Percentiles rank a stretch among this genome's conserved stretches.
Evolutionary conservation across 2,113 vertebrate species (phyloP).

Genomic region (Proteles cristata): DNA sequence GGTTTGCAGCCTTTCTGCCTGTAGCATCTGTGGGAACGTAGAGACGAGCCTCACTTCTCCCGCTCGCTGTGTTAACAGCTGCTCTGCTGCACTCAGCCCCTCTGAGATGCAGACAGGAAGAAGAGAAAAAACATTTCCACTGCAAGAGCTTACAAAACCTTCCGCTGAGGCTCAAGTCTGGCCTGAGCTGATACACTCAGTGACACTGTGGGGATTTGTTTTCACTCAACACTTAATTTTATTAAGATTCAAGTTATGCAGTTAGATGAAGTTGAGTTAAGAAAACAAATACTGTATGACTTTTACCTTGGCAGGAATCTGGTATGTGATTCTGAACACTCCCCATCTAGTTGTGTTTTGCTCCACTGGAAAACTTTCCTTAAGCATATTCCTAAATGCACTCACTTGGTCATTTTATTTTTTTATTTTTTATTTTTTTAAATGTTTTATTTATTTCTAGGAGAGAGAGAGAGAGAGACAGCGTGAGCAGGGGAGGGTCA

Average conservation of each 20-base stretch:
- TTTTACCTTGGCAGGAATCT: slow-evolving; percentile 60
- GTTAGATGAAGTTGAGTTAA: slow-evolving; percentile 39
- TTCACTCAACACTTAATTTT: slow-evolving; percentile 75
- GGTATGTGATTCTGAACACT: neutral
- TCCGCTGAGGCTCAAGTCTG: slow-evolving; percentile 70
- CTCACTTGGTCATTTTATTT: slow-evolving; percentile 6
- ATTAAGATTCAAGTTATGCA: slow-evolving; percentile 66
- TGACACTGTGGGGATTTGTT: slow-evolving; percentile 69
- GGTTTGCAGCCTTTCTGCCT: neutral
- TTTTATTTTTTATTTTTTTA: no score
- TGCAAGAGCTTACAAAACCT: slow-evolving; percentile 71
- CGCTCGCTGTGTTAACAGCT: slow-evolving; percentile 61
- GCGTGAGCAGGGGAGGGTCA: no score
- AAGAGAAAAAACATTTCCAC: slow-evolving; percentile 69
- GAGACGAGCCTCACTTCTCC: slow-evolving; percentile 57
- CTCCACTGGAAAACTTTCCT: neutral
- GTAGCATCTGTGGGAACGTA: neutral
- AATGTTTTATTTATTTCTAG: no score
- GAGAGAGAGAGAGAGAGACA: no score
- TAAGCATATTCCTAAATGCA: slow-evolving; percentile 12
- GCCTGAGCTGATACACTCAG: slow-evolving; percentile 71
- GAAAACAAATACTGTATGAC: slow-evolving; percentile 33
- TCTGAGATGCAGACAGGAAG: slow-evolving; percentile 77
- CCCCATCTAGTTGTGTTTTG: neutral
- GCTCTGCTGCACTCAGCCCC: neutral